Percentiles rank a stretch among this genome's conserved stretches.
Conservation (phyloP, 2,888 invertebrate genomes). For the Ectemnius lituratus region DNA sequence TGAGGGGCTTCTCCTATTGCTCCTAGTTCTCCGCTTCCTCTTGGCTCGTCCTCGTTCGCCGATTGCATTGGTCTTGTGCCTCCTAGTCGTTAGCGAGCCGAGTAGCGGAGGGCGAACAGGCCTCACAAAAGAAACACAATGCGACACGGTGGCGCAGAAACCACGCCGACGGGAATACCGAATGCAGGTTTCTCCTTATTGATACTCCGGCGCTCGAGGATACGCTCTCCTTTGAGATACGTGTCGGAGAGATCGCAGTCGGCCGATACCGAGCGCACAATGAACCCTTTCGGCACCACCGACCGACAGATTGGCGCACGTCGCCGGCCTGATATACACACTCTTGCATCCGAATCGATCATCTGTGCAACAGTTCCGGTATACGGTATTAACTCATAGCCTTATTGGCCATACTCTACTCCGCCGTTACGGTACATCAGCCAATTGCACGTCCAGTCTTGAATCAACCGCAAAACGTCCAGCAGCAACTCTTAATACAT, state of each 20-base stretch:
- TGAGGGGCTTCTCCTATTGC: background rate
- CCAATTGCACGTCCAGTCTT: no score
- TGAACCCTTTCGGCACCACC: constrained; percentile 4
- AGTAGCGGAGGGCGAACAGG: constrained; percentile 51
- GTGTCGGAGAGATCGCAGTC: background rate
- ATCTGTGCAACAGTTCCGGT: no score
- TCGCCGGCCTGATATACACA: no score
- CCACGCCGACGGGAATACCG: constrained; percentile 30
- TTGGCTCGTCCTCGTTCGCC: constrained; percentile 12
- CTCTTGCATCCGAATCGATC: no score
- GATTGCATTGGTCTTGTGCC: background rate
- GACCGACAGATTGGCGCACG: background rate
- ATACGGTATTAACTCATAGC: no score
- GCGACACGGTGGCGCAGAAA: constrained; percentile 26
- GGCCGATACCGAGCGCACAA: background rate
- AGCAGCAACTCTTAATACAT: no score
- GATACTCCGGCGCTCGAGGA: constrained; percentile 1
- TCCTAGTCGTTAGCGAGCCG: constrained; percentile 31
- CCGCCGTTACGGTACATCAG: no score
- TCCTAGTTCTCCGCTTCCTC: constrained; percentile 8
- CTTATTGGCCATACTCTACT: no score
- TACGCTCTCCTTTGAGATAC: background rate
- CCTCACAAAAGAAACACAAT: constrained; percentile 37
- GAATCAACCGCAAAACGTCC: no score
- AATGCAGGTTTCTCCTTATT: constrained; percentile 18